Percentiles rank a stretch among this genome's conserved stretches.
These are phyloP conservation scores for Odontophorus gujanensis DNA, from an alignment of 2,113 vertebrate genomes.

Conservation along the genomic window DNA sequence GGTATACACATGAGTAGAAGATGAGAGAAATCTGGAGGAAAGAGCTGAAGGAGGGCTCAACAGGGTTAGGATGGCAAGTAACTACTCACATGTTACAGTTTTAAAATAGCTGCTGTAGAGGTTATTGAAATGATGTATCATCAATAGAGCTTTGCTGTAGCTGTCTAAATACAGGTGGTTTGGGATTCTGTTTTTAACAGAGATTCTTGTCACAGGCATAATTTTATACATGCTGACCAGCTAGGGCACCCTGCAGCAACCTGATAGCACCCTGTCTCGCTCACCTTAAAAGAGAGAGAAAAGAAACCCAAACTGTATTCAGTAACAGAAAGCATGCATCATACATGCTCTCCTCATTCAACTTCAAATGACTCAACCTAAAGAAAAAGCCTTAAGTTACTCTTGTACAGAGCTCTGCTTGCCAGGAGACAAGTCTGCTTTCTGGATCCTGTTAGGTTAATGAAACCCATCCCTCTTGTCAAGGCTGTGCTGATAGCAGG, in stretches of 20 bases:
- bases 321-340: background rate
- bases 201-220: background rate
- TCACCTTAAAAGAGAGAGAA: background rate
- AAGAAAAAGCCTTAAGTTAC: background rate
- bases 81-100: conserved; percentile 41
- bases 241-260: background rate
- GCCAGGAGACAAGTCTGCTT: background rate
- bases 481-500: accelerated
- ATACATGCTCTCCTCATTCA: background rate
- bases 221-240: conserved; percentile 44
- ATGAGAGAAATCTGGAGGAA: conserved; percentile 66
- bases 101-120: conserved; percentile 66
- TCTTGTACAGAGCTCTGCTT: background rate
- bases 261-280: background rate
- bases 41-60: conserved; percentile 55
- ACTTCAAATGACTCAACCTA: background rate
- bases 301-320: background rate
- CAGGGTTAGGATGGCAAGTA: conserved; percentile 60
- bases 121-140: conserved; percentile 59
- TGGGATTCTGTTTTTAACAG: conserved; percentile 18
- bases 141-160: conserved; percentile 35
- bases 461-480: background rate
- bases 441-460: background rate
- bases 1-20: conserved; percentile 67
- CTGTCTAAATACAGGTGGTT: conserved; percentile 10